A percentile compares a stretch with the other conserved stretches of the same genome.
Evolutionary conservation across 2,113 vertebrate species (phyloP).

Genomic region (Lasiurus cinereus): DNA sequence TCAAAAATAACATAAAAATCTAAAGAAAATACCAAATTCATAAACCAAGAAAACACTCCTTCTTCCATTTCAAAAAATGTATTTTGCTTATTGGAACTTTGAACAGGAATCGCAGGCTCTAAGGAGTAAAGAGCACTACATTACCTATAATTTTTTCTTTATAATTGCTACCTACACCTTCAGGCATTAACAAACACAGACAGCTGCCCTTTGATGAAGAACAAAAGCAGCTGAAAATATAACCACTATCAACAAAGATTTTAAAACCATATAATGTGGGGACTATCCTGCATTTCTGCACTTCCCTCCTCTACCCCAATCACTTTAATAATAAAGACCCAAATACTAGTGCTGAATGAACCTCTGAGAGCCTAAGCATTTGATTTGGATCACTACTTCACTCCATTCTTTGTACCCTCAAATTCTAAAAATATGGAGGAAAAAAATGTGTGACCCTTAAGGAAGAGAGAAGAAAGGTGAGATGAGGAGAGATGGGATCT

Average conservation of each 20-base stretch:
- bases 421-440: not conserved
- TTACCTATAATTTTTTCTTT: not conserved
- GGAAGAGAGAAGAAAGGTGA: not conserved
- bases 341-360: not conserved
- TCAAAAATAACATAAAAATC: not conserved
- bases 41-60: not conserved
- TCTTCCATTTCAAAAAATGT: not conserved
- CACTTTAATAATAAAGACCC: not conserved
- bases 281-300: not conserved
- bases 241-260: not conserved
- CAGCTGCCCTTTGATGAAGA: slow-evolving; percentile 48
- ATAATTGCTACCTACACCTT: slow-evolving; percentile 28
- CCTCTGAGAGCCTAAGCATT: not conserved
- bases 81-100: slow-evolving; percentile 12
- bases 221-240: slow-evolving; percentile 10
- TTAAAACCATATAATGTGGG: not conserved
- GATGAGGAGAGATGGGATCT: not conserved
- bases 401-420: slow-evolving; percentile 6
- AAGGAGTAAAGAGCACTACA: not conserved
- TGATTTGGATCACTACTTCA: slow-evolving; percentile 16
- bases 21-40: slow-evolving; percentile 9
- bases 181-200: not conserved
- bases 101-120: not conserved
- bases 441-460: not conserved
- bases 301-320: not conserved